phyloP scores from a whole-genome alignment of 1,140 invertebrate species.

The Lepidurus arcticus region DNA sequence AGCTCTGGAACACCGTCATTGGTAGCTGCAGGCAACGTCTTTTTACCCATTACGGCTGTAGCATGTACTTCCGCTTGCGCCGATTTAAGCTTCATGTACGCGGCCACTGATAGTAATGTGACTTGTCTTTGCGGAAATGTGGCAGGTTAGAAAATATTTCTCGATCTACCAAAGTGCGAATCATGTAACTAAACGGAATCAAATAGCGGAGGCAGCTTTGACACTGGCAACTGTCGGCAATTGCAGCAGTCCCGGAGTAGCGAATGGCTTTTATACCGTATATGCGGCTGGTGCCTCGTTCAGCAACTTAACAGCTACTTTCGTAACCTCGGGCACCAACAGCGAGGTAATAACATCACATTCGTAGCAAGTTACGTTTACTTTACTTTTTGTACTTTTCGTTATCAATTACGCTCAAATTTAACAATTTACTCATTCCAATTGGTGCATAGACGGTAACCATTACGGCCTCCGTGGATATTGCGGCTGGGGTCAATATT shows the following conservation, averaged over 20 bases:
- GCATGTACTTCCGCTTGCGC: not conserved
- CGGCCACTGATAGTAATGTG: not conserved
- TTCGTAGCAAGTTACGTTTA: no score
- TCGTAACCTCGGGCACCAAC: not conserved
- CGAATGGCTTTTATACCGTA: constrained; percentile 16
- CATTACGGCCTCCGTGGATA: not conserved
- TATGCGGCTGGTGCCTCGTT: not conserved
- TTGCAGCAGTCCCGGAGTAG: not conserved
- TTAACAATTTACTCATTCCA: no score
- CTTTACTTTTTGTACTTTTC: no score
- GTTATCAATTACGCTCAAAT: no score
- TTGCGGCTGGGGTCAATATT: not conserved
- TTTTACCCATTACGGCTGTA: not conserved
- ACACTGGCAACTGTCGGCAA: not conserved
- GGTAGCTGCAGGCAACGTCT: not conserved
- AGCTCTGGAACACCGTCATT: not conserved
- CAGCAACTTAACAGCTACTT: constrained; percentile 15
- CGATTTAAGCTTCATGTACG: not conserved
- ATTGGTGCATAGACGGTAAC: not conserved
- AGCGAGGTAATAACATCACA: not conserved
- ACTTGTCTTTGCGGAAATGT: not conserved
- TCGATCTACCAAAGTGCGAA: not conserved
- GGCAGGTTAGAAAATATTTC: not conserved
- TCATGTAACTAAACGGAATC: not conserved
- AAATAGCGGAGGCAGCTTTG: not conserved